These are phyloP conservation scores for Lordiphosa andalusiaca DNA, from an alignment of 2,888 invertebrate species.

Conservation along the genomic window DNA sequence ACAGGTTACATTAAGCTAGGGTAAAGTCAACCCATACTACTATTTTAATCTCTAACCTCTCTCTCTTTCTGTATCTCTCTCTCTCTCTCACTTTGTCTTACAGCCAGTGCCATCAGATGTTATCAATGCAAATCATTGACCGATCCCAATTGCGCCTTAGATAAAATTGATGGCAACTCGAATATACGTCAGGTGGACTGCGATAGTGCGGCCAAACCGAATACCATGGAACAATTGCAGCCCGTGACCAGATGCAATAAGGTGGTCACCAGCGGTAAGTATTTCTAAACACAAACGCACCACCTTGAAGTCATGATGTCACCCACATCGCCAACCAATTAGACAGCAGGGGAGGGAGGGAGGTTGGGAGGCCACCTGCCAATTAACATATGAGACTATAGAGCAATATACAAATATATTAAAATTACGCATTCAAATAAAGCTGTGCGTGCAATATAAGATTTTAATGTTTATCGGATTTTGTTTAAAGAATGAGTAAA, in stretches of 20 bases:
- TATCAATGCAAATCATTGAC: constrained; percentile 77
- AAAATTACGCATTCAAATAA: neutral
- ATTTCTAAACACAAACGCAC: constrained; percentile 21
- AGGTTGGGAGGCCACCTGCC: constrained; percentile 28
- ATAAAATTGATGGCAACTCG: constrained; percentile 62
- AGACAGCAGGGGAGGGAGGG: constrained; percentile 3
- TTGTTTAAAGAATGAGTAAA: constrained; percentile 6
- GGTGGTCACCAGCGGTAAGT: constrained; percentile 77
- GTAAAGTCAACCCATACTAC: no score
- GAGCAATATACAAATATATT: constrained; percentile 9
- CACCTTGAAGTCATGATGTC: constrained; percentile 63
- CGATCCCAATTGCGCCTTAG: constrained; percentile 74
- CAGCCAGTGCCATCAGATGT: constrained; percentile 77
- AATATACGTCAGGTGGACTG: constrained; percentile 74
- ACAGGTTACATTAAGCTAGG: neutral
- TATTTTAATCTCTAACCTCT: neutral
- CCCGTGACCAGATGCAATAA: constrained; percentile 78
- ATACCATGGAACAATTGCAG: constrained; percentile 64
- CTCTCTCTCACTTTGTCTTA: neutral
- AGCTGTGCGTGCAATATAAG: neutral
- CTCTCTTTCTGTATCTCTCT: neutral
- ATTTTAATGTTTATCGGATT: constrained; percentile 1
- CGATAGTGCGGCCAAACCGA: constrained; percentile 57
- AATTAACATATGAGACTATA: constrained; percentile 56
- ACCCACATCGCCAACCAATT: constrained; percentile 38